Conservation (phyloP, 2,797 vertebrate genomes). For the Sylvia borin region DNA sequence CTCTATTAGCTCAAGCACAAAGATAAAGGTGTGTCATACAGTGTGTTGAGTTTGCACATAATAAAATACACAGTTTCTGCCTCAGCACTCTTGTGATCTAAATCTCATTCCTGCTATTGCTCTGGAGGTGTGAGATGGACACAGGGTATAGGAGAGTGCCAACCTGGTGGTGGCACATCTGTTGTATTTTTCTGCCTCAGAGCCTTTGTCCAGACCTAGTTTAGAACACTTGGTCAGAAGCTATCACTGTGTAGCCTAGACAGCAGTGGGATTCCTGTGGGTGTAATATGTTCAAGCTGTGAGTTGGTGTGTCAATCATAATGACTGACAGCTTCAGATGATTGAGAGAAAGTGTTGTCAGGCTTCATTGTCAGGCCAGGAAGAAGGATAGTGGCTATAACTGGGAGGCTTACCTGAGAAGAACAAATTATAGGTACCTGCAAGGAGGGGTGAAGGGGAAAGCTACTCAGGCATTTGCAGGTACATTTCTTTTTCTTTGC, state of each 20-base stretch:
- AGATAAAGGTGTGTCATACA: not conserved
- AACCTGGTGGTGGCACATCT: not conserved
- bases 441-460: not conserved
- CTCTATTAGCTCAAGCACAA: not conserved
- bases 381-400: conserved; percentile 5
- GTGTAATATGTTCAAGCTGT: conserved; percentile 13
- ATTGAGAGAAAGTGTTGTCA: conserved; percentile 38
- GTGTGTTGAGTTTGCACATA: not conserved
- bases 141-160: not conserved
- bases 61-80: not conserved
- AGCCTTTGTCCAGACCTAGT: not conserved
- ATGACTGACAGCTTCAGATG: conserved; percentile 27
- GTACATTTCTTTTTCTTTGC: not conserved
- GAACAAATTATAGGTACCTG: not conserved
- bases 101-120: not conserved
- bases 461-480: not conserved
- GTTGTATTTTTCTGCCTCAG: not conserved
- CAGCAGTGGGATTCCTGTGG: conserved; percentile 7
- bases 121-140: not conserved
- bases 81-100: not conserved
- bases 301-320: not conserved
- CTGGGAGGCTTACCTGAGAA: not conserved
- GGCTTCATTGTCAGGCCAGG: conserved; percentile 11
- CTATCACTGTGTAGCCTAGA: not conserved
- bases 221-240: not conserved